Evolutionary conservation across 2,113 vertebrate genomes (phyloP).

Genomic region (Epinephelus lanceolatus): DNA sequence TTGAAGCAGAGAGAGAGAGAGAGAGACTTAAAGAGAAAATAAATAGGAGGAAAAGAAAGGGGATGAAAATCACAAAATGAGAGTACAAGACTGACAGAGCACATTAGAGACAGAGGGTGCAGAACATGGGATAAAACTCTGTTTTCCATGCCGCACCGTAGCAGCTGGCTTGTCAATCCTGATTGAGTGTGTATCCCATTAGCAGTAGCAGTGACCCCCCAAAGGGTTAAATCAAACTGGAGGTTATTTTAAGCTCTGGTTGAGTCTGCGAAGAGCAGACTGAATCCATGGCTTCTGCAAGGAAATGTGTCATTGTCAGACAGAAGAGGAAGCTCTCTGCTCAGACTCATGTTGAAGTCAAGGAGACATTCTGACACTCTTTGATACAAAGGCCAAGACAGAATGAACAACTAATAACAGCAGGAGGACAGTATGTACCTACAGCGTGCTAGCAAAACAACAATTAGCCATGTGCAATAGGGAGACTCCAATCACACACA

Average conservation of each 20-base stretch:
- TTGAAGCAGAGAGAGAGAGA: background rate
- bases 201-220: constrained; percentile 58
- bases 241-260: constrained; percentile 79
- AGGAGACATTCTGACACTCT: constrained; percentile 23
- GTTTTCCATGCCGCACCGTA: constrained; percentile 33
- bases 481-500: background rate
- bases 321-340: constrained; percentile 62
- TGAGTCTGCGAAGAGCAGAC: constrained; percentile 64
- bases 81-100: background rate
- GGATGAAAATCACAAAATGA: background rate
- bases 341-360: constrained; percentile 15
- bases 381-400: background rate
- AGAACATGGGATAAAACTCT: constrained; percentile 28
- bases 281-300: constrained; percentile 57
- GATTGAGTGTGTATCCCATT: constrained; percentile 59
- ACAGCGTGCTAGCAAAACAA: constrained; percentile 2
- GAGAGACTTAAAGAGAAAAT: background rate
- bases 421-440: background rate
- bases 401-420: background rate
- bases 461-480: background rate
- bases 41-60: background rate
- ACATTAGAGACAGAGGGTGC: background rate
- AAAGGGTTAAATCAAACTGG: constrained; percentile 79
- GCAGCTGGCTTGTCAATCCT: constrained; percentile 66
- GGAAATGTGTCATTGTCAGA: constrained; percentile 70